phyloP scores from a whole-genome alignment of 1,140 invertebrate genomes.

The Andrena cerasifolii region DNA sequence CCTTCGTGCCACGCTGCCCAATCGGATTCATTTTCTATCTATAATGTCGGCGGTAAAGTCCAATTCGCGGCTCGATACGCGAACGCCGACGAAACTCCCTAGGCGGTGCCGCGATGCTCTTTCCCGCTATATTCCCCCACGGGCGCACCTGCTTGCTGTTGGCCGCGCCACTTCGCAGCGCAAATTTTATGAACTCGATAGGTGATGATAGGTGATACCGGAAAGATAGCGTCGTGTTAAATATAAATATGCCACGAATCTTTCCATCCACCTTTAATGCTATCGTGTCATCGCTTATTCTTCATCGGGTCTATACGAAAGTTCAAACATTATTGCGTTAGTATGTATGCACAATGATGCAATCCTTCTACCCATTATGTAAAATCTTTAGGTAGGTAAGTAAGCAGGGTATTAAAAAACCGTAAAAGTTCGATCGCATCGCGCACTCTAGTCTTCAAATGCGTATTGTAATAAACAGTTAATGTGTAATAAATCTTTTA shows the following conservation, averaged over 20 bases:
- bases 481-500: too few relatives aligned
- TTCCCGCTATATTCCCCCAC: slow-evolving; percentile 38
- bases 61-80: slow-evolving; percentile 49
- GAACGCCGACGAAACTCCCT: slow-evolving; percentile 37
- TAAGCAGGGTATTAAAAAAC: too few relatives aligned
- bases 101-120: not conserved
- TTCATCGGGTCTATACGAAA: not conserved
- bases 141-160: slow-evolving; percentile 24
- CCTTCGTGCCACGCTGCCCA: slow-evolving; percentile 66
- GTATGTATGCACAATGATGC: too few relatives aligned
- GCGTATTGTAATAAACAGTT: too few relatives aligned
- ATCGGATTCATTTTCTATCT: slow-evolving; percentile 58
- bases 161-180: too few relatives aligned
- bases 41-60: slow-evolving; percentile 61
- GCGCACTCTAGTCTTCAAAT: too few relatives aligned
- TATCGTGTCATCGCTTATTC: too few relatives aligned
- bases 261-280: not conserved
- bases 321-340: not conserved
- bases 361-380: too few relatives aligned
- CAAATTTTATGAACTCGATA: not conserved
- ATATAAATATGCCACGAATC: not conserved
- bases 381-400: not conserved
- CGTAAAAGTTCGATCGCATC: too few relatives aligned
- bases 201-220: too few relatives aligned
- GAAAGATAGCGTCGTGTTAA: not conserved